Evolutionary conservation across 2,113 vertebrate species (phyloP), one percentile per base, ranked within the genome.

Genomic region (Parotia lawesii): DNA sequence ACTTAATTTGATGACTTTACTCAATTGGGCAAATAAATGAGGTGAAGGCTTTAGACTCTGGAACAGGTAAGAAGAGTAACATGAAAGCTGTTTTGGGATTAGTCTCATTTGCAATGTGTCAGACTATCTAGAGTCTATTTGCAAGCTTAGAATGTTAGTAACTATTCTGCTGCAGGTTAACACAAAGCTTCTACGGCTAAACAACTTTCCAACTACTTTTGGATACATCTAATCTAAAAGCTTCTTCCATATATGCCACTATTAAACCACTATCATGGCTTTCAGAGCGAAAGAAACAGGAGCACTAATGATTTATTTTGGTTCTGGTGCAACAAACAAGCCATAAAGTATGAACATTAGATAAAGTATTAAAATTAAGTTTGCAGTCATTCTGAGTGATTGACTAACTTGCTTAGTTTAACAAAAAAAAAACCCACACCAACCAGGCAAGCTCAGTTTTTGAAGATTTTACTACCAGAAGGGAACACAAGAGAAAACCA

Each of bases 1-100:
- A 98, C 98, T 99, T 98, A 99, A 98, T 96, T 99, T 99, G 91
- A 99, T 98, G 97, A 99, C 99, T 99, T 99, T 99, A 99, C 99
- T 99, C 97, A 99, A 97, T 95, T 99, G 99, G 97, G 99, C 98
- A 98, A 99, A 99, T 94, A 99, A 98, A 95, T 99, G 99, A 96
- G 98, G 98, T 95, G 99, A 99, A 93, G 99, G 99, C 97, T 99
- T 99, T 95, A 99, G 99, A 98, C 99, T 99, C 99, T 99, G 98
- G 96, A 98, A 98, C 10, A 95, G 42, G 91, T 5, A 90, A 96
- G 86, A 96, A 87, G 23, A 92, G 61, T 87, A 92, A 95, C 75
- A 85, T 5, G 4, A 11, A 86, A 84, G 37, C 3, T 62, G 45
- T 54, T 85, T 57, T 0, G 3, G 1, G 12, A 53, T 62, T 45